Evolutionary conservation across 1,140 invertebrate species (phyloP), one percentile per base, ranked within the genome.

Genomic region (Chlorops oryzae): DNA sequence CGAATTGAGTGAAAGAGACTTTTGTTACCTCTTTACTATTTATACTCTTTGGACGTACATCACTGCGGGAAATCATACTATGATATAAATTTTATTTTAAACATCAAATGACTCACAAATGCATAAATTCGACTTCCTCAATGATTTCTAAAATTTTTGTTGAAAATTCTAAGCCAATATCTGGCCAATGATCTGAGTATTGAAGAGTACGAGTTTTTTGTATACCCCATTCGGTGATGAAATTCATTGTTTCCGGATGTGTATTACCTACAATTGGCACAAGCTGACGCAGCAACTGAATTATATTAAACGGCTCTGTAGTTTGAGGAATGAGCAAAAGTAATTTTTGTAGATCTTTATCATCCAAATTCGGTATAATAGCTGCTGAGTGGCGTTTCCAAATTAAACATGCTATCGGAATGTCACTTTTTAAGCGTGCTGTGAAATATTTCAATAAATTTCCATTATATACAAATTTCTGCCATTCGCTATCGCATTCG

Each of bases 261-360:
- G 59, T 63, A 51, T 67, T 59, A 37, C 62, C 57, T 10, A 72
- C 59, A 41, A 58, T 42, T 0, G 70, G 69, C 2, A 62, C 56
- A 24, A 72, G 70, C 44, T 70, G 65, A 1, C 61, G 54, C 15
- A 72, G 35, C 66, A 65, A 72, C 39, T 70, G 69, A 10, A 72
- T 54, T 13, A 72, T 41, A 34, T 67, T 56, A 2, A 72, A 65
- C 0, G 67, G 58, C 45, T 70, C 65, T 0, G 60, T 59, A 22
- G 56, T 58, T 22, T 52, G 54, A 3, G 69, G 70, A 47, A 72
- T 62, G 7, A 62, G 57, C 0, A 57, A 54, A 1, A 72, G 28
- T 20, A 72, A 44, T 2, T 60, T 65, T 2, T 59, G 54, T 20
- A 72, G 27, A 12, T 65, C 54, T 38, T 66, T 52, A 39, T 62